phyloP scores from a whole-genome alignment of 2,113 vertebrate species.

The Oenanthe oenanthe region DNA sequence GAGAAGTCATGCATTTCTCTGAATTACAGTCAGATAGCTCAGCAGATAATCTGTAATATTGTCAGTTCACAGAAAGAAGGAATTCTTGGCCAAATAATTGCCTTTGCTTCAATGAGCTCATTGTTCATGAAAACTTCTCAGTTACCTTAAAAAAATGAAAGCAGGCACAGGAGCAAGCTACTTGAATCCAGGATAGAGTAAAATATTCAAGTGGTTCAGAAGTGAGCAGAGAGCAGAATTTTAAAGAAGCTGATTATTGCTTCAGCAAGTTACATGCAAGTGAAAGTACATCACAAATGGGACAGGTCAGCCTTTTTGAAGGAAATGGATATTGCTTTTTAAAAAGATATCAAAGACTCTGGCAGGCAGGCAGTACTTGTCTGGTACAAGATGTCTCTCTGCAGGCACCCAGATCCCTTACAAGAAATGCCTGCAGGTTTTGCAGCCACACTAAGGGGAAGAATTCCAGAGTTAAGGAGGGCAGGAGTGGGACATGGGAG shows the following conservation, averaged over 20 bases:
- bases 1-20: neutral
- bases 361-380: neutral
- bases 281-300: conserved; percentile 22
- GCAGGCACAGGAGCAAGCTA: neutral
- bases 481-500: neutral
- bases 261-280: conserved; percentile 36
- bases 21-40: neutral
- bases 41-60: neutral
- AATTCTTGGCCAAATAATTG: neutral
- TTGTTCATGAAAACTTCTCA: conserved; percentile 6
- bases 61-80: neutral
- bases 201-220: conserved; percentile 35
- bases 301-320: conserved; percentile 27
- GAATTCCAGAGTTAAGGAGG: neutral
- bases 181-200: neutral
- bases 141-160: conserved; percentile 6
- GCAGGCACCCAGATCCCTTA: neutral
- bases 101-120: neutral
- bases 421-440: neutral
- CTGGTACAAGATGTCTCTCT: neutral
- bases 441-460: neutral
- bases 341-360: neutral
- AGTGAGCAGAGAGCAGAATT: conserved; percentile 19
- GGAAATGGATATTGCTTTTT: conserved; percentile 24
- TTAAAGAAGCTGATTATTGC: conserved; percentile 41